A percentile compares a stretch with the other conserved stretches of the same genome.
Evolutionary conservation across 2,797 vertebrate genomes (phyloP).

Genomic region (Hydrocynus forskahlii): DNA sequence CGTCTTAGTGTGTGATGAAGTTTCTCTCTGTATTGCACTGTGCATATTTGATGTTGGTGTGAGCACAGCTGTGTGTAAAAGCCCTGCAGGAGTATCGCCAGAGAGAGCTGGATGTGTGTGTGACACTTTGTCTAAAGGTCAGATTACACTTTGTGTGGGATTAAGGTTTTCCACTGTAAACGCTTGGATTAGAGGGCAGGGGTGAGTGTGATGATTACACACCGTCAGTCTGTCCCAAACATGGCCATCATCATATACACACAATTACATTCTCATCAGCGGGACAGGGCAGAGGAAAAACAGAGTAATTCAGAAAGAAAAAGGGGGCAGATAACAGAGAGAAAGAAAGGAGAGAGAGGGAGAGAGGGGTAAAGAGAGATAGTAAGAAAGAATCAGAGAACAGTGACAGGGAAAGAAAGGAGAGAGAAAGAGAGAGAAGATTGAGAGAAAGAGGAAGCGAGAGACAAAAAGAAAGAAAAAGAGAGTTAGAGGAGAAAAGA

Average conservation of each 20-base stretch:
- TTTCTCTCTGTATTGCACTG: not conserved
- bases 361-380: too few relatives aligned
- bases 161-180: slow-evolving; percentile 34
- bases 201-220: slow-evolving; percentile 11
- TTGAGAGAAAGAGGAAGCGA: not conserved
- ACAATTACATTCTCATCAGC: not conserved
- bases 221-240: slow-evolving; percentile 16
- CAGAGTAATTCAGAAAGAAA: not conserved
- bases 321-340: not conserved
- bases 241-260: not conserved
- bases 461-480: not conserved
- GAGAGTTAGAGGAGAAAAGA: not conserved
- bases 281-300: not conserved
- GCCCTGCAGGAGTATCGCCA: not conserved
- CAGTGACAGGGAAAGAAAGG: not conserved
- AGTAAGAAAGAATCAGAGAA: not conserved
- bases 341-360: not conserved
- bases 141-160: slow-evolving; percentile 45
- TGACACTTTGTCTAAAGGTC: slow-evolving; percentile 33
- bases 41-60: not conserved
- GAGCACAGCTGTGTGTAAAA: slow-evolving; percentile 20
- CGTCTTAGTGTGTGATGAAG: not conserved
- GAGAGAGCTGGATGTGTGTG: too few relatives aligned
- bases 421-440: not conserved
- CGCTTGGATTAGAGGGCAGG: slow-evolving; percentile 25